Evolutionary conservation across 2,797 vertebrate genomes (phyloP), one percentile per base, ranked within the genome.

Genomic region (Zenarchopterus dispar): DNA sequence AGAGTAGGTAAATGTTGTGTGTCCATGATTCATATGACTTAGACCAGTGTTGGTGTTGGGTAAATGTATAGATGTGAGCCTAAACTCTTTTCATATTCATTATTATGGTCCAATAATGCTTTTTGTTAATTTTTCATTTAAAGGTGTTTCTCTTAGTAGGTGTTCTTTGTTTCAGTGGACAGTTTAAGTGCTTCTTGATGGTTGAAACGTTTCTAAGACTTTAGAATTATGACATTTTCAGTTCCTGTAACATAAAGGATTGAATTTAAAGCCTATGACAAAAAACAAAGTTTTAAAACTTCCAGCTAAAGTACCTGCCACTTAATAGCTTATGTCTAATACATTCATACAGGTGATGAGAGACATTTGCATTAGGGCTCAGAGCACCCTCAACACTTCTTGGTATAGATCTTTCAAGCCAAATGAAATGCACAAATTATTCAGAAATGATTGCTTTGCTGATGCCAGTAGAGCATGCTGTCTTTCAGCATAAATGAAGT

Each of bases 101-200:
- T 49, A 28, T 28, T 28, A 28, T 28, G 52, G 48, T 72, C 61
- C 56, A 0, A 44, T 17, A 33, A 54, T 49, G 59, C 42, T 46
- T 71, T 39, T 33, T 41, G 65, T 79, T 26, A 54, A 15, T 71
- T 58, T 24, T n/a, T 63, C 56, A 44, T 45, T 56, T 72, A 31
- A 60, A 69, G 36, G 53, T 39, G 44, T 69, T 56, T 62, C 66
- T 54, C 26, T 41, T 58, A 56, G 28, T 51, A 67, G 22, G 56
- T 11, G 19, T 42, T 59, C 67, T 75, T 71, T 69, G 58, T 83
- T 48, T 60, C 64, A 26, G 24, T 0, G 8, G 67, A 78, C 79
- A 68, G 42, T 76, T 82, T 77, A 75, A 88, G 77, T 75, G 79
- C 73, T 36, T 69, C 50, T 52, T 62, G 49, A 58, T 18, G 67